phyloP scores from a whole-genome alignment of 2,113 vertebrate species.

The Haliaeetus leucogaster region DNA sequence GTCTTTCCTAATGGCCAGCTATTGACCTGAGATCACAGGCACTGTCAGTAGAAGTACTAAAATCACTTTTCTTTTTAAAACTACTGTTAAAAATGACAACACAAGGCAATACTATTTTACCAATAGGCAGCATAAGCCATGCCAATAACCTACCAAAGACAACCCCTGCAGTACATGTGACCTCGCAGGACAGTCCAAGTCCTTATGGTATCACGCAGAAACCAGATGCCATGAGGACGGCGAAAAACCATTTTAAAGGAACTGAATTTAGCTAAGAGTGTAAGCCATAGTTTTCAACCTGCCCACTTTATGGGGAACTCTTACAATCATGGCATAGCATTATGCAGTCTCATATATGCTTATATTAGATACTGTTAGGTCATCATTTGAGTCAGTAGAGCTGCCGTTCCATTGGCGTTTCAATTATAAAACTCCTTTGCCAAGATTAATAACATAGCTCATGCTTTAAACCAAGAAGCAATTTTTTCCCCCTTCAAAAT shows the following conservation, averaged over 20 bases:
- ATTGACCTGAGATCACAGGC: background rate
- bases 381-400: background rate
- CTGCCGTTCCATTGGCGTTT: background rate
- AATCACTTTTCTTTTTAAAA: background rate
- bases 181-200: rapidly evolving
- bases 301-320: background rate
- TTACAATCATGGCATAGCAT: background rate
- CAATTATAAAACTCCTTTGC: slow-evolving; percentile 33
- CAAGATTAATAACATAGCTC: slow-evolving; percentile 20
- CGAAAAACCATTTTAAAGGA: background rate
- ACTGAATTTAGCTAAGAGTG: background rate
- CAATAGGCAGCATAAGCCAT: background rate
- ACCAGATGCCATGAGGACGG: rapidly evolving
- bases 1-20: background rate
- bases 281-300: background rate
- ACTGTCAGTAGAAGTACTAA: background rate
- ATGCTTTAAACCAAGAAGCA: slow-evolving; percentile 25
- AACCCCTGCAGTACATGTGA: background rate
- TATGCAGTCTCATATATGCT: background rate
- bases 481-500: slow-evolving; percentile 13
- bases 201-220: rapidly evolving
- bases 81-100: background rate
- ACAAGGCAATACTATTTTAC: background rate
- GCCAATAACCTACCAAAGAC: background rate
- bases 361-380: background rate